phyloP scores from a whole-genome alignment of 2,888 invertebrate species.

The Gymnocheta viridis region DNA sequence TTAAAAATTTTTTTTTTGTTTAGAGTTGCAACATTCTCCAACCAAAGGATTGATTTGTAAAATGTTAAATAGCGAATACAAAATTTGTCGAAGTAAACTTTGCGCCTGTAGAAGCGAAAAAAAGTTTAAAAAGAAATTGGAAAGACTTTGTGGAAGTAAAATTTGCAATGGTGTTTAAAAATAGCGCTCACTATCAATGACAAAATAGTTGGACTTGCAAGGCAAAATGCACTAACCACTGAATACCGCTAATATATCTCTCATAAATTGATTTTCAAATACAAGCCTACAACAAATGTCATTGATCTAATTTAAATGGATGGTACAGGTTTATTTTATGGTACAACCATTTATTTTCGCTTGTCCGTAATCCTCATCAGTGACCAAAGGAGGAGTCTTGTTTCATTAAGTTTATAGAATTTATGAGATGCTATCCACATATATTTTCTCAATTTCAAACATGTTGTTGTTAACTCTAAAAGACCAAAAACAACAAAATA shows the following conservation, averaged over 20 bases:
- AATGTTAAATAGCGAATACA: too few species aligned
- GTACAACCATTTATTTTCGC: not conserved
- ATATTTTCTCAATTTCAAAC: constrained; percentile 31
- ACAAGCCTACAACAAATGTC: not conserved
- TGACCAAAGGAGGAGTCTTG: constrained; percentile 36
- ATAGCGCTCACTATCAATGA: too few species aligned
- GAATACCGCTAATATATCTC: not conserved
- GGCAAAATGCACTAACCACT: too few species aligned
- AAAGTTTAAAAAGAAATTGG: too few species aligned
- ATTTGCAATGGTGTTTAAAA: too few species aligned
- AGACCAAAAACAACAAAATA: constrained; percentile 19
- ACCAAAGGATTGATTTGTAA: too few species aligned
- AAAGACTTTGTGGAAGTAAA: too few species aligned
- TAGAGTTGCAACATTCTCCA: too few species aligned
- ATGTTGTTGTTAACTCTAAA: not conserved
- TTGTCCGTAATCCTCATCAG: not conserved
- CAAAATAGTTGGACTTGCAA: too few species aligned
- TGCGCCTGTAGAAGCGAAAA: too few species aligned
- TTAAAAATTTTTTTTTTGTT: too few species aligned
- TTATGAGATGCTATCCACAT: constrained; percentile 52
- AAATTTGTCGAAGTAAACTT: too few species aligned
- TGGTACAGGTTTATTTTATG: not conserved
- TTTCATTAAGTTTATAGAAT: constrained; percentile 47
- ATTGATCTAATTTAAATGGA: constrained; percentile 31
- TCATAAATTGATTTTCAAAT: not conserved